phyloP scores from a whole-genome alignment of 2,797 vertebrate genomes.

The Macropodus opercularis region DNA sequence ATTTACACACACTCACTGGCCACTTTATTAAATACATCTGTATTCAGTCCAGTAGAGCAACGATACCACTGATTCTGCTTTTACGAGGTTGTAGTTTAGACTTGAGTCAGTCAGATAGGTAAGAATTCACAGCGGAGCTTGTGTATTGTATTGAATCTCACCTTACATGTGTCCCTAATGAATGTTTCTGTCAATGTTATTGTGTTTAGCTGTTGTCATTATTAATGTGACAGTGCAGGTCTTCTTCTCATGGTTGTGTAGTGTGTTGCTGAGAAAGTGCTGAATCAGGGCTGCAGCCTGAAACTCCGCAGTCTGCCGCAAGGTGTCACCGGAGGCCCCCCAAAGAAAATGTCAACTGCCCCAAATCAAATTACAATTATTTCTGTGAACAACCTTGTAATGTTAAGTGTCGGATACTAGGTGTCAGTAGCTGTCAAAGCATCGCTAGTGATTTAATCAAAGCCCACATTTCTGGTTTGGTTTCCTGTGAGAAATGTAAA shows the following conservation, averaged over 20 bases:
- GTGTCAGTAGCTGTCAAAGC: constrained; percentile 24
- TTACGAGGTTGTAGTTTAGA: too few species aligned
- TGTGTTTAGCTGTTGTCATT: too few species aligned
- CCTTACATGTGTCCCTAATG: too few species aligned
- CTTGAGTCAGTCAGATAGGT: too few species aligned
- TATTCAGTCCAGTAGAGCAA: too few species aligned
- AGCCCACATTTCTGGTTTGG: neutral
- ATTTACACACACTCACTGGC: too few species aligned
- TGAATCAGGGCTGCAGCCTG: neutral
- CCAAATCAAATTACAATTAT: neutral
- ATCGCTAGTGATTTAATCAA: neutral
- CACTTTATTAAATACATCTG: too few species aligned
- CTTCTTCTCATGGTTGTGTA: neutral
- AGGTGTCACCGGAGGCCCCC: neutral
- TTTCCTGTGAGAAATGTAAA: neutral
- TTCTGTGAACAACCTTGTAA: neutral
- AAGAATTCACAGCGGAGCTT: too few species aligned
- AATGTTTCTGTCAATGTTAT: too few species aligned
- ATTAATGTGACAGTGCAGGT: too few species aligned
- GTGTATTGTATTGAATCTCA: too few species aligned
- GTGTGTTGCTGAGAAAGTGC: neutral
- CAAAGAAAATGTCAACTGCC: neutral
- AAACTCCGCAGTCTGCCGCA: neutral
- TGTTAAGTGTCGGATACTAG: constrained; percentile 6
- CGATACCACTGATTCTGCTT: too few species aligned